Evolutionary conservation across 1,140 invertebrate genomes (phyloP).

Genomic region (Drosophila arizonae): DNA sequence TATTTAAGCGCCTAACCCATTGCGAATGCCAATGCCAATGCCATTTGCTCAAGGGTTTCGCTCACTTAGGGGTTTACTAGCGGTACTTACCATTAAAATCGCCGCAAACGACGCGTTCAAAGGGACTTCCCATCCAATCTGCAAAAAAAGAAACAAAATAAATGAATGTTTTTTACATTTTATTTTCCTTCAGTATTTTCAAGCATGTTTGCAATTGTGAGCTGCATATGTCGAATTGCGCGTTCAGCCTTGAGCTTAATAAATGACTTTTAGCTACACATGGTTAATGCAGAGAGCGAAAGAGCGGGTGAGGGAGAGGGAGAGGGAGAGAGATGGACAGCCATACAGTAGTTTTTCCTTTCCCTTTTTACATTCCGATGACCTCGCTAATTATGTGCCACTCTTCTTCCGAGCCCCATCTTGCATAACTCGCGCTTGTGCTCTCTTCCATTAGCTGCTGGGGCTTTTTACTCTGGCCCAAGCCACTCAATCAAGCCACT

Average conservation of each 20-base stretch:
- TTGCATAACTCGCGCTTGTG: conserved; percentile 21
- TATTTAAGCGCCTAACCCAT: conserved; percentile 61
- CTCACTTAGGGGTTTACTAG: conserved; percentile 35
- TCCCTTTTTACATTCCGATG: conserved; percentile 21
- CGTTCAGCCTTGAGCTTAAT: conserved; percentile 47
- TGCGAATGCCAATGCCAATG: conserved; percentile 42
- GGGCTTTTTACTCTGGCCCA: background rate
- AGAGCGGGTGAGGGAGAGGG: no score
- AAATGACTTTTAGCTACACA: conserved; percentile 3
- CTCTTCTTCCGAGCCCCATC: background rate
- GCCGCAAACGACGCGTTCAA: conserved; percentile 95
- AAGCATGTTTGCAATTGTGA: conserved; percentile 27
- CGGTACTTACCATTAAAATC: conserved; percentile 89
- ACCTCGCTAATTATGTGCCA: conserved; percentile 25
- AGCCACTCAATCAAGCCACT: conserved; percentile 64
- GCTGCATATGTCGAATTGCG: conserved; percentile 38
- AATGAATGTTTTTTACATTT: conserved; percentile 13
- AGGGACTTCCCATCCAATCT: conserved; percentile 95
- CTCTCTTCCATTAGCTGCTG: background rate
- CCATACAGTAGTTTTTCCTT: background rate
- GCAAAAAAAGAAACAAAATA: conserved; percentile 83
- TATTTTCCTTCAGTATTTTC: background rate
- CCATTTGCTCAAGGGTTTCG: conserved; percentile 68
- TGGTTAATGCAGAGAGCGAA: background rate
- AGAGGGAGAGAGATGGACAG: no score